These are phyloP conservation scores for Gymnarchus niloticus DNA, from an alignment of 2,113 vertebrate genomes.

Conservation along the genomic window DNA sequence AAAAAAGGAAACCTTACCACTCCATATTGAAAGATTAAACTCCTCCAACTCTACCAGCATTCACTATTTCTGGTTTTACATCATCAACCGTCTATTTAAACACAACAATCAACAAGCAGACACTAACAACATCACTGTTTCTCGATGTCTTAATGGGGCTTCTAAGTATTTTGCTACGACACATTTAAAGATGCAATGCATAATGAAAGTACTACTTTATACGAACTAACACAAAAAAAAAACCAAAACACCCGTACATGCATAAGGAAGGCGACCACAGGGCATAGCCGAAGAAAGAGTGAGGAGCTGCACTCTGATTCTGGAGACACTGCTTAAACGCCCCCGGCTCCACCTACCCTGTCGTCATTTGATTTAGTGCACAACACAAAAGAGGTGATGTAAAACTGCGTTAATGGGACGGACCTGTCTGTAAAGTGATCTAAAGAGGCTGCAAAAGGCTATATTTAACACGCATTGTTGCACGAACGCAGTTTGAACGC, in stretches of 20 bases:
- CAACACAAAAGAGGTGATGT: neutral
- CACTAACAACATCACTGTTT: neutral
- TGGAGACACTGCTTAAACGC: neutral
- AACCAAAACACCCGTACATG: neutral
- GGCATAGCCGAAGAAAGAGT: neutral
- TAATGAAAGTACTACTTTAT: neutral
- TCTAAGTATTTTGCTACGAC: neutral
- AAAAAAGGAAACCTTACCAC: slow-evolving; percentile 4
- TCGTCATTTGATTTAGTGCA: neutral
- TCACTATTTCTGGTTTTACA: neutral
- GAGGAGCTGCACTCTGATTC: neutral
- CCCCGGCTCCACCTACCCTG: neutral
- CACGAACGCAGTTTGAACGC: neutral
- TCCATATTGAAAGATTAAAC: slow-evolving; percentile 3
- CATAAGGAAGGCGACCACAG: neutral
- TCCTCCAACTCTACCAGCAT: neutral
- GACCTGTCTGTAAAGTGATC: neutral
- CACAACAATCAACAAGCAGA: neutral
- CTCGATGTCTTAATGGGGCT: neutral
- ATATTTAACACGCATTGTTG: neutral
- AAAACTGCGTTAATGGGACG: neutral
- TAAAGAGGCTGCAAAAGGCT: neutral
- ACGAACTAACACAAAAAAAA: neutral
- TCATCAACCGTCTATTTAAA: slow-evolving; percentile 15
- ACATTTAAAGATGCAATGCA: neutral